phyloP scores from a whole-genome alignment of 1,140 invertebrate species.

The Scaptomyza hsui region DNA sequence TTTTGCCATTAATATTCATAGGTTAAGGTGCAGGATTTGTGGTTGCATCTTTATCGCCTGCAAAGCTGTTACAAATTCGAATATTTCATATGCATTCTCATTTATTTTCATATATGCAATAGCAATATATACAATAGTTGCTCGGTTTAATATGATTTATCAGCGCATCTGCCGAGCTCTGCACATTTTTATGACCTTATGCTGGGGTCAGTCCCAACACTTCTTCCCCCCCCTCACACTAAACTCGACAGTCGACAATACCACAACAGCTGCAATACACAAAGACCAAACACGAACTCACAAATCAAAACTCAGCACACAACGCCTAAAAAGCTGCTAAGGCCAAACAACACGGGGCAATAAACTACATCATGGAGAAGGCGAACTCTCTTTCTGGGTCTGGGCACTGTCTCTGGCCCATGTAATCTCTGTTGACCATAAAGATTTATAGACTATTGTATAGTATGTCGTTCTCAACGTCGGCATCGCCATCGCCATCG shows the following conservation, averaged over 20 bases:
- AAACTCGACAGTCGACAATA: conserved; percentile 52
- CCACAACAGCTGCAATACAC: conserved; percentile 62
- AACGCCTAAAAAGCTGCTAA: conserved; percentile 73
- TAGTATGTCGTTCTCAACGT: conserved; percentile 67
- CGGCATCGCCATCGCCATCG: conserved; percentile 9
- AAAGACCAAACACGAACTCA: conserved; percentile 45
- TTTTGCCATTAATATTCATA: neutral
- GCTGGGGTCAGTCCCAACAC: conserved; percentile 32
- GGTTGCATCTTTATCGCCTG: conserved; percentile 22
- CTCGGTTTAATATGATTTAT: conserved; percentile 70
- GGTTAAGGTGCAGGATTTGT: neutral
- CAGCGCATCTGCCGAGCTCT: conserved; percentile 60
- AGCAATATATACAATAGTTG: conserved; percentile 59
- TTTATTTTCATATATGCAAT: conserved; percentile 27
- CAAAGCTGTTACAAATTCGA: conserved; percentile 42
- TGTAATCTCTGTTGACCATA: conserved; percentile 83
- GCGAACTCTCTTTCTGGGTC: conserved; percentile 19
- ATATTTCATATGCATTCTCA: conserved; percentile 61
- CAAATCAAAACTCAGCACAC: conserved; percentile 71
- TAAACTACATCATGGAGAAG: conserved; percentile 58
- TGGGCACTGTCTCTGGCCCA: conserved; percentile 39
- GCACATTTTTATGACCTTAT: conserved; percentile 78
- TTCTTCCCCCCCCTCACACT: neutral
- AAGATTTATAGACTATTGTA: conserved; percentile 82
- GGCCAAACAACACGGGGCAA: conserved; percentile 55